Percentiles rank a stretch among this genome's conserved stretches.
Evolutionary conservation across 64 coral and sea anemone species (phyloP).

Genomic region (Porites lutea): DNA sequence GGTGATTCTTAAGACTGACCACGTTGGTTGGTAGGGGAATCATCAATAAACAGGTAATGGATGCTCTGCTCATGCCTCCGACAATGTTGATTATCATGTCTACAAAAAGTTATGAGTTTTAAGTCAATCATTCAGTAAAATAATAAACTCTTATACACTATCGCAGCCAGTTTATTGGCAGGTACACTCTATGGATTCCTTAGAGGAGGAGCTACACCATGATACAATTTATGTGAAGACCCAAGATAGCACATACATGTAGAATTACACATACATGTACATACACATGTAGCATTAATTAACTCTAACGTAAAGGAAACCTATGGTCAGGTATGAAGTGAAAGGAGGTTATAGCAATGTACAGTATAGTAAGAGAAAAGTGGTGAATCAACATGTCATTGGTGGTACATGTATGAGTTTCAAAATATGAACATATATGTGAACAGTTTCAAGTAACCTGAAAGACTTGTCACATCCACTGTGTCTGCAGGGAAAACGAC

Average conservation of each 20-base stretch:
- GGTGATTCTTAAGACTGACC: neutral
- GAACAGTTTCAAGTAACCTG: neutral
- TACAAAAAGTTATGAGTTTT: neutral
- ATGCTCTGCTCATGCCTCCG: constrained; percentile 31
- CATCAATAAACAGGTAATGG: neutral
- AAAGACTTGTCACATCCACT: constrained; percentile 46
- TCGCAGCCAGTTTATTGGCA: neutral
- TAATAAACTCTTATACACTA: neutral
- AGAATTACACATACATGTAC: neutral
- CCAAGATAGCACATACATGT: neutral
- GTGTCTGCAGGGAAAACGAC: constrained; percentile 47
- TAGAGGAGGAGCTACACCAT: neutral
- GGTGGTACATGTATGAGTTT: neutral
- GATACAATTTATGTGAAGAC: neutral
- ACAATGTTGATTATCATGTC: constrained; percentile 23
- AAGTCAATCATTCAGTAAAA: neutral
- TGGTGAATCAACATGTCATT: neutral
- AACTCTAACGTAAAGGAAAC: neutral
- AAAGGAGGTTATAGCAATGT: neutral
- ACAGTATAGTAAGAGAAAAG: neutral
- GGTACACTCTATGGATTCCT: neutral
- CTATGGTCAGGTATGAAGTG: neutral
- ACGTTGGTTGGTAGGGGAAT: neutral
- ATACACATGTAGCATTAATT: neutral
- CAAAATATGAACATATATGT: neutral